Evolutionary conservation across 2,888 invertebrate species (phyloP), one percentile per base, ranked within the genome.

Genomic region (Frankliniella fusca): DNA sequence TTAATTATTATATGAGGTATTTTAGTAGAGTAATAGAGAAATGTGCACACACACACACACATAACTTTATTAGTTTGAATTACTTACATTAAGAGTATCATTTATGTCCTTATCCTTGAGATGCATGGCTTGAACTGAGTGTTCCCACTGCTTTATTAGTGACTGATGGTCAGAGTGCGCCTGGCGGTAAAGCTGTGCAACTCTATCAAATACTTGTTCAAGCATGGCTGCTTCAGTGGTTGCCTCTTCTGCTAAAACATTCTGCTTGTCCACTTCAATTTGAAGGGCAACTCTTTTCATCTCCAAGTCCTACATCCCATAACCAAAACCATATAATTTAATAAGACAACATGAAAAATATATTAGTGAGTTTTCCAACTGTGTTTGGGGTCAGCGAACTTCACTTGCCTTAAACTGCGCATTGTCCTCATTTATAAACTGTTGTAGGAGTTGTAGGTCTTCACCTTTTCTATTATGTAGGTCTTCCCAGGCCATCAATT

Each of bases 401-500:
- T 38, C 5, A 23, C 76, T 15, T 82, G 61, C 82, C 82, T 82
- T 79, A 38, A 82, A 80, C 38, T 80, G 80, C 20, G 82, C 79
- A 48, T 49, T 27, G 54, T 82, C 82, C 18, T 65, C 80, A 54
- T 84, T 83, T 0, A 84, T 80, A 15, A 83, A 79, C 70, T 76
- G 70, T 27, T 76, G 70, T 11, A 76, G 70, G 27, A 76, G 70
- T 27, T 27, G 27, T 61, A 82, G 81, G 20, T 81, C 79, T 50
- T 85, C 84, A 9, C 83, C 84, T 70, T 83, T 83, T 12, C 83
- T 80, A 81, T 84, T 84, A 15, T 84, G 91, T 83, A 95, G 89
- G 0, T 93, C 91, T 80, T 93, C 92, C 93, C 94, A 94, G 81
- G 93, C 93, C 80, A 91, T 89, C 82, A 95, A 86, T 0, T 93